phyloP scores from a whole-genome alignment of 2,888 invertebrate genomes.

The Parnassius mnemosyne region DNA sequence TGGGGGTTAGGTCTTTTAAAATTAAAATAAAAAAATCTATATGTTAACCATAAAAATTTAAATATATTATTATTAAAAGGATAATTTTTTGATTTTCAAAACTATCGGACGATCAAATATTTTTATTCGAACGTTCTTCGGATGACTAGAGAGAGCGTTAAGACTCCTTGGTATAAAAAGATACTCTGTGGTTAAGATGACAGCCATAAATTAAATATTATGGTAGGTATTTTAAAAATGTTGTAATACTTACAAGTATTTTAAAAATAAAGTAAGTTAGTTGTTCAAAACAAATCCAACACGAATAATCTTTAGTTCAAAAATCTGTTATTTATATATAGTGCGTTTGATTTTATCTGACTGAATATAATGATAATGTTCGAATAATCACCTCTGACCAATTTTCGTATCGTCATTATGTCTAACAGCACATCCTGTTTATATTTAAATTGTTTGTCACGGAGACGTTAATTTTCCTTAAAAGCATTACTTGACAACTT shows the following conservation, averaged over 20 bases:
- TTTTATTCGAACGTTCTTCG: too few species aligned
- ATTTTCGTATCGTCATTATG: slow-evolving; percentile 16
- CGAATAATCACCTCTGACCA: slow-evolving; percentile 16
- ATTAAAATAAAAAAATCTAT: too few species aligned
- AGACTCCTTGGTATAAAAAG: too few species aligned
- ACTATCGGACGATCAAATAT: too few species aligned
- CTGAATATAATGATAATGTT: slow-evolving; percentile 23
- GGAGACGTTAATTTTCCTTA: neutral
- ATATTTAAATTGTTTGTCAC: slow-evolving; percentile 16
- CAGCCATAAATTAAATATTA: too few species aligned
- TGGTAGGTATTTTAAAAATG: neutral
- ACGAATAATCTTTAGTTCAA: neutral
- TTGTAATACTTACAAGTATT: neutral
- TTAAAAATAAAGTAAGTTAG: neutral
- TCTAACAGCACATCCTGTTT: slow-evolving; percentile 21
- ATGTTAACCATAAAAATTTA: too few species aligned
- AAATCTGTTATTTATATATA: slow-evolving; percentile 3
- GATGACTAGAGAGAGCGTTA: too few species aligned
- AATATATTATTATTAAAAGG: too few species aligned
- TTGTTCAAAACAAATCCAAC: neutral
- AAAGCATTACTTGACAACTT: too few species aligned
- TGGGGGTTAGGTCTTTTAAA: too few species aligned
- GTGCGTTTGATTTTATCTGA: slow-evolving; percentile 3
- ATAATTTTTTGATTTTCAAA: too few species aligned
- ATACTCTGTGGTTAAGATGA: too few species aligned